A percentile compares a stretch with the other conserved stretches of the same genome.
Conservation (phyloP, 2,113 vertebrate genomes). For the Ctenodactylus gundi region DNA sequence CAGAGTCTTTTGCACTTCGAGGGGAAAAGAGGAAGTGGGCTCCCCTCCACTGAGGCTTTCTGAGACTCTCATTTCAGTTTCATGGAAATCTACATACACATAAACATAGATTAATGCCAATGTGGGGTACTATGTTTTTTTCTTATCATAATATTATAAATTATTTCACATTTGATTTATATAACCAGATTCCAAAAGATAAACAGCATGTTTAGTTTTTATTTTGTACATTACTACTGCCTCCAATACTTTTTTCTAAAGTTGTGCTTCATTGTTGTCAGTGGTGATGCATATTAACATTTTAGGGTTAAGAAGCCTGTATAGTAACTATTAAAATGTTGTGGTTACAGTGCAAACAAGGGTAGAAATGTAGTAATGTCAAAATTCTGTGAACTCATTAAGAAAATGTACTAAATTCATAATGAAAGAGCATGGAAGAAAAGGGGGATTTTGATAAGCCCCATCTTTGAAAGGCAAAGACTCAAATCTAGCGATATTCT, state of each 20-base stretch:
- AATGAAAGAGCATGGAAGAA: neutral
- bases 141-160: neutral
- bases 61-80: conserved; percentile 78
- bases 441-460: neutral
- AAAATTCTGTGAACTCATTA: neutral
- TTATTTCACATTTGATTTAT: neutral
- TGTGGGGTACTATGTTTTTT: neutral
- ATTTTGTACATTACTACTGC: neutral
- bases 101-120: neutral
- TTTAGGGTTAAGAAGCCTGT: neutral
- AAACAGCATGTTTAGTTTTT: neutral
- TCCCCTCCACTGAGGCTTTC: conserved; percentile 80
- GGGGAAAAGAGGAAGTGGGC: conserved; percentile 75
- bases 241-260: neutral
- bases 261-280: neutral
- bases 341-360: neutral
- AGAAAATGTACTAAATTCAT: neutral
- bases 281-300: neutral
- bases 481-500: neutral
- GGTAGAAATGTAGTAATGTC: neutral
- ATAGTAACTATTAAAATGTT: neutral
- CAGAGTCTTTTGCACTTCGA: conserved; percentile 48
- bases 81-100: conserved; percentile 82
- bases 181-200: neutral
- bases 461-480: neutral